These are phyloP conservation scores for Syngnathus floridae DNA, from an alignment of 2,113 vertebrate genomes.

Conservation along the genomic window DNA sequence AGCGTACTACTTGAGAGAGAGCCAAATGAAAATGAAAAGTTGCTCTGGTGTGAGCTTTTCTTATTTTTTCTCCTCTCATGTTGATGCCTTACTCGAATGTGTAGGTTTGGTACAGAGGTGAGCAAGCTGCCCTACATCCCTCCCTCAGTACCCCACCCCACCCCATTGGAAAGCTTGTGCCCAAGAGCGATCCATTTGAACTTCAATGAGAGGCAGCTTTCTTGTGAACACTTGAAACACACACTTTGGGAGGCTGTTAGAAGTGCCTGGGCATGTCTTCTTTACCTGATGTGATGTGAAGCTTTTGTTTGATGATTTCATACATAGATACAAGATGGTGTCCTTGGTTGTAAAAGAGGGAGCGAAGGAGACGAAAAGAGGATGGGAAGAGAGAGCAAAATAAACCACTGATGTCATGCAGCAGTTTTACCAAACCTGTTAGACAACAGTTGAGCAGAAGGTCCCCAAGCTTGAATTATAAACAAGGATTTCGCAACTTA, in stretches of 20 bases:
- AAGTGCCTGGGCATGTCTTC: slow-evolving; percentile 67
- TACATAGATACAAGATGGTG: slow-evolving; percentile 61
- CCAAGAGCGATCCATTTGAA: slow-evolving; percentile 74
- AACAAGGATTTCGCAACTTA: neutral
- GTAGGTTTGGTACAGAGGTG: slow-evolving; percentile 55
- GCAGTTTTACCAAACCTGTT: slow-evolving; percentile 37
- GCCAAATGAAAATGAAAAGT: slow-evolving; percentile 42
- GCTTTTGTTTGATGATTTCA: slow-evolving; percentile 72
- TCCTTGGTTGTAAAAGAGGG: slow-evolving; percentile 40
- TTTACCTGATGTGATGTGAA: slow-evolving; percentile 69
- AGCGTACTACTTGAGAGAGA: slow-evolving; percentile 49
- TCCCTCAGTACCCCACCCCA: slow-evolving; percentile 2
- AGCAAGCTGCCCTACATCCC: slow-evolving; percentile 24
- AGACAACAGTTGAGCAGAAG: slow-evolving; percentile 10
- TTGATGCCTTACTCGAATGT: slow-evolving; percentile 52
- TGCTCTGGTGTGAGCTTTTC: slow-evolving; percentile 56
- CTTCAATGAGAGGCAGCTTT: slow-evolving; percentile 67
- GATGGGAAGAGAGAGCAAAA: slow-evolving; percentile 13
- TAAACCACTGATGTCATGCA: slow-evolving; percentile 21
- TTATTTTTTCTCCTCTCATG: slow-evolving; percentile 45
- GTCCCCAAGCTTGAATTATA: slow-evolving; percentile 3
- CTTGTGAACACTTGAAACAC: slow-evolving; percentile 72
- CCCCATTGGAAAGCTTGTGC: slow-evolving; percentile 59
- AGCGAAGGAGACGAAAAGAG: slow-evolving; percentile 24
- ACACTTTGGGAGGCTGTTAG: slow-evolving; percentile 65